Evolutionary conservation across 2,113 vertebrate genomes (phyloP), one percentile per base, ranked within the genome.

Genomic region (Carollia perspicillata): DNA sequence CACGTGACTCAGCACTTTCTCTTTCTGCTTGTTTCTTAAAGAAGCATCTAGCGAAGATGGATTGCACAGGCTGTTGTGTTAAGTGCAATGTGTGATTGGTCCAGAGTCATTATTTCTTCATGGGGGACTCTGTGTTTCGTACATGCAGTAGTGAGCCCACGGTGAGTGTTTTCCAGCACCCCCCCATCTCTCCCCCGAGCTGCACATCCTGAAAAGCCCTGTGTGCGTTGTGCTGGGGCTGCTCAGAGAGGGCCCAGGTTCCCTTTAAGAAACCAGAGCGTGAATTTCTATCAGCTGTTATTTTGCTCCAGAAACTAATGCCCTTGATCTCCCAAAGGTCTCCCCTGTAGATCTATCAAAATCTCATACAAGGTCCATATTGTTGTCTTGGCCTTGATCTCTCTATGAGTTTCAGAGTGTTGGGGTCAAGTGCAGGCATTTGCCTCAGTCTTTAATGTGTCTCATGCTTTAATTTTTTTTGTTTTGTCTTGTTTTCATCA

Each of bases 381-480:
- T 55, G 35, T 44, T 47, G 37, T 44, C 40, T 84, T 53, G 1
- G 23, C 55, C 71, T 84, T 60, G n/a, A 75, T 87, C 89, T 47
- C 69, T 2, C 51, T 1, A 2, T 26, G 94, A 77, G 33, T 60
- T 71, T 72, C 49, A 22, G 63, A 74, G 20, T 7, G 1, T 44
- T 6, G 20, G 79, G 79, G 84, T 74, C 81, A 68, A 86, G 65
- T 7, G 47, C 53, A 69, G 58, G 55, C 40, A 7, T 77, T 68
- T n/a, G 20, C 86, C 68, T 35, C 16, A 0, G 63, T n/a, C 92
- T 97, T 95, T 95, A 80, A 75, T 95, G 90, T 87, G 30, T 20
- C 30, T 93, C 58, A 17, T 5, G 30, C 79, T 95, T 97, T 97
- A 94, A 92, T 86, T 95, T 84, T 84, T 92, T 78, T 58, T 77